Evolutionary conservation across 2,888 invertebrate species (phyloP), one percentile per base, ranked within the genome.

Genomic region (Eremobia ochroleuca): DNA sequence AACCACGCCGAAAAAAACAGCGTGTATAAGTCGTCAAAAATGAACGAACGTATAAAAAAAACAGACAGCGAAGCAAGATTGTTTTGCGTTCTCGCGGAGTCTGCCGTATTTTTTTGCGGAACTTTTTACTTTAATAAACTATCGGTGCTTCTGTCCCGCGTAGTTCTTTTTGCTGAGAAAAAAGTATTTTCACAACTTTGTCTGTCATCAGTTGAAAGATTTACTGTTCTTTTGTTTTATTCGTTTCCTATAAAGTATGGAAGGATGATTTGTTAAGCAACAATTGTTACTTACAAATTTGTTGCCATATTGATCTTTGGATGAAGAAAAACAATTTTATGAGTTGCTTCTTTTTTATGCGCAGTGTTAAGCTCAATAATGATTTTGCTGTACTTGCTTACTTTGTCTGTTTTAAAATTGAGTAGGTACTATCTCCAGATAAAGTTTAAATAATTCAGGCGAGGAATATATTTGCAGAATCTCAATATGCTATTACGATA

Each of bases 51-150:
- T 55, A 80, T 71, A 72, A 67, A 76, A 49, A 87, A 64, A 76
- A 75, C 49, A 43, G 74, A 82, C 37, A 49, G 62, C 70, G 25
- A 62, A 67, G 71, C 82, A 77, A 52, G 81, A 84, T 78, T 87
- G 77, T 89, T 83, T 86, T 70, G 65, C 58, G 46, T 75, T 65
- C 72, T 79, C 76, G 68, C 65, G 65, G 70, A 84, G 67, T 77
- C 62, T 77, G 71, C n/a, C 58, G 58, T 85, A 73, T 83, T 80
- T 84, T 84, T 82, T 83, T 83, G 67, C 73, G 65, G 31, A 82
- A 89, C 88, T 89, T 87, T 83, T 80, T 82, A 88, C 88, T 88
- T 89, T 89, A 82, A 86, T 88, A 88, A 87, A 89, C 88, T 88
- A 88, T 89, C 79, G 78, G 82, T 76, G 72, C 82, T 85, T 81